Evolutionary conservation across 1,140 invertebrate species (phyloP), one percentile per base, ranked within the genome.

Genomic region (Kradibia gibbosae): DNA sequence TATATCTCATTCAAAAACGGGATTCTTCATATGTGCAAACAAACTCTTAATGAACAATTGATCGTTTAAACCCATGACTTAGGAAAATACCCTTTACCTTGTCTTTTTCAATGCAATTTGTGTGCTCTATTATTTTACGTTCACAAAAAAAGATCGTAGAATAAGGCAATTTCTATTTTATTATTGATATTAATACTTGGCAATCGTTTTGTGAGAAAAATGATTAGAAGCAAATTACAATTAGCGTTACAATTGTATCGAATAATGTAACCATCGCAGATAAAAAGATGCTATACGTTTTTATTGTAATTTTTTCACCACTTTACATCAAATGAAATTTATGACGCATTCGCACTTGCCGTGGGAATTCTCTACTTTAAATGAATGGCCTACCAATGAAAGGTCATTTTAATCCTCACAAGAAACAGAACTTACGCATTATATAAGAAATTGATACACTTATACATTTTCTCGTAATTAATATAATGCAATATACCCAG

Each of bases 301-400:
- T 28, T 62, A 5, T 31, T 62, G 8, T 13, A 28, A 31, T 73
- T 73, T 73, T 73, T 45, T 50, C 1, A 50, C 10, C 0, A 31
- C 25, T 72, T 3, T 31, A 55, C 7, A 55, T 73, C 28, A 34
- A 28, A 53, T 73, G 48, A 36, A 55, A 53, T 22, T 73, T 22
- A 31, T 73, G 71, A 73, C 48, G 28, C 28, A 53, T 31, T 73
- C 31, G 22, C 28, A 31, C 28, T 73, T 31, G 31, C 3, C 71
- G 71, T 73, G 71, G 71, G 71, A 73, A 73, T 73, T 73, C 1
- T 73, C 1, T 73, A 22, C 48, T 10, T 53, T 55, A 3, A 20
- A 50, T 28, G 22, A 73, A 73, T 55, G 71, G 34, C 71, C 71
- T 73, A 28, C 1, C 36, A 73, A 73, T 73, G 7, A 73, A 73